A percentile compares a stretch with the other conserved stretches of the same genome.
phyloP scores from a whole-genome alignment of 2,113 vertebrate genomes.

The Panurus biarmicus region DNA sequence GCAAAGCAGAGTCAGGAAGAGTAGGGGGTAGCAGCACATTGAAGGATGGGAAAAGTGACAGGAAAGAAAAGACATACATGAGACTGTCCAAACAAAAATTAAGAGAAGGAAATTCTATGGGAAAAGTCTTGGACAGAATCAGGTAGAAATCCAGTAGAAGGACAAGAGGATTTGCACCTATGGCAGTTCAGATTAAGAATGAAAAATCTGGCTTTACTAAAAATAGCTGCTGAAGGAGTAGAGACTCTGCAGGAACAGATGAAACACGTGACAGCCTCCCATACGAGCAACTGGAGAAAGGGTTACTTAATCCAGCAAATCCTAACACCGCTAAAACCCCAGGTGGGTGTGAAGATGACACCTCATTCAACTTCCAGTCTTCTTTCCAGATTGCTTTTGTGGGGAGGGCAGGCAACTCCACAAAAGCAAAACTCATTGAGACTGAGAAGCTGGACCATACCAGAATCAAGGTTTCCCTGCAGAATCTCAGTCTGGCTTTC shows the following conservation, averaged over 20 bases:
- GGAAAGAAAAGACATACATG: neutral
- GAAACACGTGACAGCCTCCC: neutral
- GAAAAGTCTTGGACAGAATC: neutral
- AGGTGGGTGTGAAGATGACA: neutral
- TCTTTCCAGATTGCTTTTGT: neutral
- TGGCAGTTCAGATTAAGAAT: neutral
- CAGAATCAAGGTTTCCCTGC: neutral
- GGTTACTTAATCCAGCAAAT: neutral
- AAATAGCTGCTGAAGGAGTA: neutral
- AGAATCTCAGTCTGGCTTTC: neutral
- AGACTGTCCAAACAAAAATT: neutral
- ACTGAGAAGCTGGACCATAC: neutral
- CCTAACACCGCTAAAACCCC: neutral
- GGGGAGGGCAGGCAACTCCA: neutral
- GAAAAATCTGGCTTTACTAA: neutral
- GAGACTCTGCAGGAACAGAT: neutral
- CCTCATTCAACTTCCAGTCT: neutral
- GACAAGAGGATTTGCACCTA: neutral
- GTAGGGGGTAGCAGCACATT: neutral
- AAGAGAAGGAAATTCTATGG: neutral
- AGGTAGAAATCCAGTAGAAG: neutral
- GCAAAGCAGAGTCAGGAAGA: neutral
- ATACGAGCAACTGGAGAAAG: neutral
- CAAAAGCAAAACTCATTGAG: neutral
- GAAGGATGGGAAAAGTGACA: neutral